phyloP scores from a whole-genome alignment of 2,113 vertebrate genomes.

The Butastur rufipennis region DNA sequence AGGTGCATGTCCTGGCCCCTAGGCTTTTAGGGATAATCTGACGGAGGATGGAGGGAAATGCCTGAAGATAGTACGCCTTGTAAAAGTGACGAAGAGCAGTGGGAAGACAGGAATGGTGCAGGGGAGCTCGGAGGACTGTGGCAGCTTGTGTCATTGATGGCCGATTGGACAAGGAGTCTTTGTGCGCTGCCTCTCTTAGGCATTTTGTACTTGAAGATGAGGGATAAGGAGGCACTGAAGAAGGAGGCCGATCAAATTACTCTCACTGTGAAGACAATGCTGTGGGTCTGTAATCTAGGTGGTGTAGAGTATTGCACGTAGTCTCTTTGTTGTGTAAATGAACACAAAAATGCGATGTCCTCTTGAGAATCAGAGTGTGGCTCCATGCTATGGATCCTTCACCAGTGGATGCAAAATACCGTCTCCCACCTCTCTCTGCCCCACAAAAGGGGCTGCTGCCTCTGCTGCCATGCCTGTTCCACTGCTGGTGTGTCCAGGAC shows the following conservation, averaged over 20 bases:
- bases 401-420: background rate
- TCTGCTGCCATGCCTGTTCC: background rate
- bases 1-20: background rate
- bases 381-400: background rate
- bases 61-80: background rate
- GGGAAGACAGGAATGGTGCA: background rate
- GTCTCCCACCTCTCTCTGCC: background rate
- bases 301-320: background rate
- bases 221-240: background rate
- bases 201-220: background rate
- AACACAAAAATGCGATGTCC: background rate
- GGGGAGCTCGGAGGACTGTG: background rate
- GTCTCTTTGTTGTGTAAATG: background rate
- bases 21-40: background rate
- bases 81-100: background rate
- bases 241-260: background rate
- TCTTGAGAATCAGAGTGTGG: background rate
- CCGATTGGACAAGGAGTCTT: background rate
- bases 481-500: background rate
- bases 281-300: background rate
- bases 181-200: background rate
- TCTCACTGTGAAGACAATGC: rapidly evolving
- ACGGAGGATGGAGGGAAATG: background rate
- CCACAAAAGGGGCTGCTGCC: background rate
- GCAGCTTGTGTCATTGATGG: background rate